phyloP scores from a whole-genome alignment of 1,140 invertebrate species.

The Ruditapes philippinarum region DNA sequence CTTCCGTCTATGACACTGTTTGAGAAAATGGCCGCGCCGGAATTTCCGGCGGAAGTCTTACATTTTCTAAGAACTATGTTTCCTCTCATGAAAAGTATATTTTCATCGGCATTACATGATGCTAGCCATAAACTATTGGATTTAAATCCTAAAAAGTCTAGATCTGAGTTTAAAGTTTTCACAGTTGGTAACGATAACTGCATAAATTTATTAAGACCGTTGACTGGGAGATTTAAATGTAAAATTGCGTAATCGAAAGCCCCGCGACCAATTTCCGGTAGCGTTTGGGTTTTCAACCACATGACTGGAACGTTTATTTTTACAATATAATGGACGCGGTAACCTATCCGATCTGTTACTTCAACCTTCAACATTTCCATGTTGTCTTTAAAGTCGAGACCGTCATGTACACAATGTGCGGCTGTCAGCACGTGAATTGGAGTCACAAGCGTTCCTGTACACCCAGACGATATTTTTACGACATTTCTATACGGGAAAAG shows the following conservation, averaged over 20 bases:
- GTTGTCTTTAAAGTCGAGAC: slow-evolving; percentile 71
- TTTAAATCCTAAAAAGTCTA: slow-evolving; percentile 77
- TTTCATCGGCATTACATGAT: slow-evolving; percentile 66
- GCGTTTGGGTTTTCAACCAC: slow-evolving; percentile 68
- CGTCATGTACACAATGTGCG: slow-evolving; percentile 81
- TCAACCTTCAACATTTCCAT: slow-evolving; percentile 78
- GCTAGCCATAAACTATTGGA: slow-evolving; percentile 67
- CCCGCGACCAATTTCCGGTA: slow-evolving; percentile 52
- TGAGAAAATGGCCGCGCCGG: slow-evolving; percentile 77
- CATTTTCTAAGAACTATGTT: slow-evolving; percentile 77
- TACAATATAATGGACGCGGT: slow-evolving; percentile 76
- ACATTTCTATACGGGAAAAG: slow-evolving; percentile 78
- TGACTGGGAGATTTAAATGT: slow-evolving; percentile 70
- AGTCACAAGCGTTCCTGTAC: slow-evolving; percentile 80
- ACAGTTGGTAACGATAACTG: slow-evolving; percentile 73
- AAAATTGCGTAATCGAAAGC: slow-evolving; percentile 79
- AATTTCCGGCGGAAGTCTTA: slow-evolving; percentile 76
- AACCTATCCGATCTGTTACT: slow-evolving; percentile 74
- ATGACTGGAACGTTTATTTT: slow-evolving; percentile 76
- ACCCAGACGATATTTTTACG: slow-evolving; percentile 79
- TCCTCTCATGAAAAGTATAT: slow-evolving; percentile 70
- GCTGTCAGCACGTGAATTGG: slow-evolving; percentile 78
- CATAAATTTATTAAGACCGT: slow-evolving; percentile 73
- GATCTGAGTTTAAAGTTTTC: slow-evolving; percentile 69
- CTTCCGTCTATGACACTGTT: slow-evolving; percentile 69